Evolutionary conservation across 92 coral and sea anemone species (phyloP).

Genomic region (Micromussa lordhowensis): DNA sequence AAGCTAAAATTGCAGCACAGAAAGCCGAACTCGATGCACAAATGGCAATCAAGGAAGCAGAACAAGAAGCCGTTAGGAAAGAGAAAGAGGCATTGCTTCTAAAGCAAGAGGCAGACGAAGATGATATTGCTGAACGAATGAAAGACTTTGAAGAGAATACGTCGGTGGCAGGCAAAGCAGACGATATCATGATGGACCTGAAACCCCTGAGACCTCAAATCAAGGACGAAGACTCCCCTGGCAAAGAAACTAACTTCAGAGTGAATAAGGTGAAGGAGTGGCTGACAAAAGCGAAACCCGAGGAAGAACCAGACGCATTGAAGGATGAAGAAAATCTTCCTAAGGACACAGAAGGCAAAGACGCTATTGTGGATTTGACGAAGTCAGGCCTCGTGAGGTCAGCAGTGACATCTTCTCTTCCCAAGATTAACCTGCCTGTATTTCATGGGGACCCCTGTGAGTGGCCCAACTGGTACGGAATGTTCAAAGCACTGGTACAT

Average conservation of each 20-base stretch:
- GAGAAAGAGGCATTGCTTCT: conserved; percentile 24
- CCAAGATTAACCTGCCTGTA: conserved; percentile 25
- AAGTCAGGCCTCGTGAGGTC: neutral
- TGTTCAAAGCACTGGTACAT: conserved; percentile 27
- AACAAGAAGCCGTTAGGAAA: conserved; percentile 20
- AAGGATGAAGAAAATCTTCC: neutral
- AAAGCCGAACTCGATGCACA: conserved; percentile 13
- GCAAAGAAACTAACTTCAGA: neutral
- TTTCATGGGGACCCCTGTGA: conserved; percentile 43
- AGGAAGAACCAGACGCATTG: neutral
- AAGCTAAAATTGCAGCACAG: conserved; percentile 10
- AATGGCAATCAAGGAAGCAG: conserved; percentile 12
- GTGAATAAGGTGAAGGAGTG: neutral
- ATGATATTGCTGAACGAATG: too few species aligned
- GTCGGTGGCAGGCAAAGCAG: neutral
- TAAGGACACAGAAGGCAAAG: neutral
- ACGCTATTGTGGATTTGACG: neutral
- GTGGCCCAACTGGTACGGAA: conserved; percentile 47
- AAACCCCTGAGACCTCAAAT: neutral
- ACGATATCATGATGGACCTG: neutral
- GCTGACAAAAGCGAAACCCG: neutral
- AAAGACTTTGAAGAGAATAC: neutral
- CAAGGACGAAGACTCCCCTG: conserved; percentile 9
- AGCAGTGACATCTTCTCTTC: conserved; percentile 8
- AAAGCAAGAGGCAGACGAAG: neutral